A percentile compares a stretch with the other conserved stretches of the same genome.
Evolutionary conservation across 2,113 vertebrate genomes (phyloP).

Genomic region (Henicopernis longicauda): DNA sequence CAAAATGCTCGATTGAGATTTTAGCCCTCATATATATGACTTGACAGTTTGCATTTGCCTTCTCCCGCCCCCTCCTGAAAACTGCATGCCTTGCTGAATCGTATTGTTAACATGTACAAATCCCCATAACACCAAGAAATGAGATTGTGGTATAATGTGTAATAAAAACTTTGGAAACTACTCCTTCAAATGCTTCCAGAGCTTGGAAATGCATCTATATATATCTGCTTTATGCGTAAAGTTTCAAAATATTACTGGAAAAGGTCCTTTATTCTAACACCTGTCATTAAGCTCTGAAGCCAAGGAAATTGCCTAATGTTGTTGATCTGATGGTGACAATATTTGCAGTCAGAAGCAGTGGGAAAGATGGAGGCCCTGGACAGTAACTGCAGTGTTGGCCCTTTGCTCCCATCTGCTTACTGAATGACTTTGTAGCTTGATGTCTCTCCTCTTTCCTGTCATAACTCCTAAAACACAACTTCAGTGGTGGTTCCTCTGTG

Average conservation of each 20-base stretch:
- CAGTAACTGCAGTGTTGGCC: no score
- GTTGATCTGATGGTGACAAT: neutral
- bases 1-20: conserved; percentile 65
- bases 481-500: no score
- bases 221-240: neutral
- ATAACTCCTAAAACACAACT: neutral
- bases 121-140: neutral
- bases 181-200: neutral
- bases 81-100: neutral
- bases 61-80: conserved; percentile 27
- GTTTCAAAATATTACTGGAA: neutral
- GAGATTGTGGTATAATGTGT: neutral
- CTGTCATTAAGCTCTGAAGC: neutral
- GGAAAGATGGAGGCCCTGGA: neutral
- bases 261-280: neutral
- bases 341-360: neutral
- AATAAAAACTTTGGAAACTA: neutral
- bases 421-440: neutral
- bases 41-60: conserved; percentile 55
- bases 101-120: neutral
- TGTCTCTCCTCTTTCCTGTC: neutral
- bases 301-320: neutral
- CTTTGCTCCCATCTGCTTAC: neutral
- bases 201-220: neutral
- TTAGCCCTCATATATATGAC: conserved; percentile 49